Evolutionary conservation across 1,140 invertebrate species (phyloP), one percentile per base, ranked within the genome.

Genomic region (Linepithema humile): DNA sequence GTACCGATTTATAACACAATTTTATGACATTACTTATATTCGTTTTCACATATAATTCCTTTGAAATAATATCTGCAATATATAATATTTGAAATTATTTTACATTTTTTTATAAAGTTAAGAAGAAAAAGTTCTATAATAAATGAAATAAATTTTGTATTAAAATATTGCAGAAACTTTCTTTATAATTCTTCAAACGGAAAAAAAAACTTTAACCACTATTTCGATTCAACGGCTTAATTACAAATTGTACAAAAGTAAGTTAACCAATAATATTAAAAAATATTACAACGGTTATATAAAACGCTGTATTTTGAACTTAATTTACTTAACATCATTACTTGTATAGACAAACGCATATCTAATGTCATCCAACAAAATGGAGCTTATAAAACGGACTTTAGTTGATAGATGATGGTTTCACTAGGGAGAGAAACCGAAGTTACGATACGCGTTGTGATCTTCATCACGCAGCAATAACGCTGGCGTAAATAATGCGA

Each of bases 401-500:
- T 26, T 7, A 32, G 0, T 2, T 32, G 23, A 70, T 23, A 69
- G 43, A 45, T 62, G 48, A 23, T 40, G 23, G 15, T 4, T 10
- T 32, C n/a, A 23, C 32, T 26, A 82, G 55, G 55, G 69, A 55
- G 35, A 60, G 29, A 69, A n/a, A 9, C 29, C 20, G 53, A 73
- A 60, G 29, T 45, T n/a, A 35, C 23, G 89, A 85, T 91, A 77
- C 78, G 80, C 78, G 35, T 70, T 29, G 29, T 35, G 55, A 20
- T 69, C 62, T 73, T 82, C 38, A 62, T 74, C 55, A 82, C 69
- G 40, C 78, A 60, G 40, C 40, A 74, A 50, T 72, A 74, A 10
- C 59, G 40, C 10, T 50, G n/a, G 6, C 55, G 45, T 83, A 75
- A 65, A 74, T 80, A 84, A 85, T 74, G 77, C 69, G 65, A 38